Base-by-base conservation (phyloP, 1,140 invertebrate genomes). In the Paracyclopina nana region DNA sequence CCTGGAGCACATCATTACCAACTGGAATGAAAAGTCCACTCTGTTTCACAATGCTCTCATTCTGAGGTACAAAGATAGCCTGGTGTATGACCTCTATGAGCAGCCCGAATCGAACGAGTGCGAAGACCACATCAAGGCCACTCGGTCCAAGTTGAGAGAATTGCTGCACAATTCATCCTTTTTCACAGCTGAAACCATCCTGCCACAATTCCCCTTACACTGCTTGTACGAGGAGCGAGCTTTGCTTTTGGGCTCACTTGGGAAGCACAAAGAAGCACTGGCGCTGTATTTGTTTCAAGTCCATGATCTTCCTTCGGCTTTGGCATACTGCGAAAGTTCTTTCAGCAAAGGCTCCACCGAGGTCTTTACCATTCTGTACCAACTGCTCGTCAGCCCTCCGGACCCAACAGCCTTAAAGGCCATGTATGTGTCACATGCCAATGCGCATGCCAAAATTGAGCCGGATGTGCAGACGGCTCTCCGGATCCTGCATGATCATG, bases 11-110 rank as follows among this genome's bases (percentile, higher is more conserved):
- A 74, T 96, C 0, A 85, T 98, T 20, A 71, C 80, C 54, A 72
- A 75, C 6, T 95, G 88, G 84, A 72, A 79, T 49, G 92, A 97
- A 56, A 76, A 71, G 1, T 84, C 79, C 61, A 69, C 80, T 0
- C 60, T 82, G 12, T 85, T 94, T 56, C 92, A 97, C 60, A 91
- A 96, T 63, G 77, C 80, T 11, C 66, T 97, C 14, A 75, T 91
- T 2, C 78, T 80, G 61, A 79, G 84, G 61, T 88, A 88, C 57
- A 72, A 77, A 55, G 79, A 82, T 57, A 72, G 74, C 58, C 70
- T 70, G 58, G 50, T 50, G 29, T 34, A 54, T 16, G 28, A 54
- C 9, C 20, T 50, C 24, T 34, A 20, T 5, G 31, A 40, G 41
- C 5, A 53, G 38, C 8, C 34, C 22, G 4, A 9, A 18, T 5